phyloP scores from a whole-genome alignment of 2,113 vertebrate species.

The Antigone vipio region DNA sequence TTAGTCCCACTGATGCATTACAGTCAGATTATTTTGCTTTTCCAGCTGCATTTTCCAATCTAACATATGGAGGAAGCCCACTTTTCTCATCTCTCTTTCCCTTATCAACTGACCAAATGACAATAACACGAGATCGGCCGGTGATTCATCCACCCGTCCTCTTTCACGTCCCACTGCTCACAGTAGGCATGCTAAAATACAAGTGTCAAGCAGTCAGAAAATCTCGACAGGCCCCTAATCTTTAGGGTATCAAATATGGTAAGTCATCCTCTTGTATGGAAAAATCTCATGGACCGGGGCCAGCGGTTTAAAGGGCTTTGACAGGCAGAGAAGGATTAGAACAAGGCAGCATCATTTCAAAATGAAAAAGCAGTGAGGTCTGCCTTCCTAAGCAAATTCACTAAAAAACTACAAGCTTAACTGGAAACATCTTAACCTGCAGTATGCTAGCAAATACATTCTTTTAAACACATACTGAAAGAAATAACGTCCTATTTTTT shows the following conservation, averaged over 20 bases:
- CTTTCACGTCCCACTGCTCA: neutral
- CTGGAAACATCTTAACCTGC: slow-evolving; percentile 10
- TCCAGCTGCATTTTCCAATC: neutral
- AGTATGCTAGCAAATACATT: neutral
- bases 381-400: slow-evolving; percentile 24
- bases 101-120: neutral
- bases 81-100: neutral
- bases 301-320: slow-evolving; percentile 17
- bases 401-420: slow-evolving; percentile 26
- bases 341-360: neutral
- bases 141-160: neutral
- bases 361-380: neutral
- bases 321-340: neutral
- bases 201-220: slow-evolving; percentile 46
- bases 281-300: neutral
- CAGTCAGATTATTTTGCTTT: neutral
- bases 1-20: neutral
- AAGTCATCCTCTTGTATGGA: slow-evolving; percentile 1
- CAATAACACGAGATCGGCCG: neutral
- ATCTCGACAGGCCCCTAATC: neutral
- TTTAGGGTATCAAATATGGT: slow-evolving; percentile 48
- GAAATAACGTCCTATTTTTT: neutral
- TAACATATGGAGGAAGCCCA: neutral
- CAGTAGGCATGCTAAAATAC: neutral
- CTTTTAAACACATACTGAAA: neutral